These are phyloP conservation scores for Xerus rutilus DNA, from an alignment of 2,797 vertebrate genomes.

Conservation along the genomic window DNA sequence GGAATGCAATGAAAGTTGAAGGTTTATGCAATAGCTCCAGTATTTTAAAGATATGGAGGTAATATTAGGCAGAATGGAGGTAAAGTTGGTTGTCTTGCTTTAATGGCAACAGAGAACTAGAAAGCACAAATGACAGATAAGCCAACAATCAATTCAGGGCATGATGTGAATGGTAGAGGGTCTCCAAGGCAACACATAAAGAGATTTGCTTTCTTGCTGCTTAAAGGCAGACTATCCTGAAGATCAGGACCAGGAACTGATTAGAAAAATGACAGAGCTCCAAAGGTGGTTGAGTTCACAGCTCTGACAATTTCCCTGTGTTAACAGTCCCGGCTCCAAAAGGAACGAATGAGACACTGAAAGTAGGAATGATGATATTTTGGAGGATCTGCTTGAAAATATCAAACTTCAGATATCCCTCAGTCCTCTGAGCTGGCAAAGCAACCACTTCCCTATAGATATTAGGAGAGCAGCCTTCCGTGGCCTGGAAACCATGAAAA, in stretches of 20 bases:
- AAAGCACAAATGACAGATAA: constrained; percentile 34
- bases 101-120: not conserved
- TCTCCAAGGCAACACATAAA: not conserved
- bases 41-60: not conserved
- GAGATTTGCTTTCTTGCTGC: not conserved
- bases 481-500: not conserved
- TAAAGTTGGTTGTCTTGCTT: not conserved
- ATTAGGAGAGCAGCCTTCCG: not conserved
- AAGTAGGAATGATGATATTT: not conserved
- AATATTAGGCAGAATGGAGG: not conserved
- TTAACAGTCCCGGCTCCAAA: not conserved
- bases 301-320: rapidly evolving
- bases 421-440: not conserved
- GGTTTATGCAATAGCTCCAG: not conserved
- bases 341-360: not conserved
- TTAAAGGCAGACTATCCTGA: not conserved
- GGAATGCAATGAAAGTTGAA: not conserved
- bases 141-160: not conserved
- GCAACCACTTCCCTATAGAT: not conserved
- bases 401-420: not conserved
- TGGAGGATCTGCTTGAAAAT: not conserved
- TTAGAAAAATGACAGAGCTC: not conserved
- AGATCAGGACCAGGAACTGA: not conserved
- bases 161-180: not conserved
- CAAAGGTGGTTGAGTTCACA: not conserved